These are phyloP conservation scores for Rhabditophanes sp. DNA, from an alignment of 2,888 invertebrate species.

Conservation along the genomic window DNA sequence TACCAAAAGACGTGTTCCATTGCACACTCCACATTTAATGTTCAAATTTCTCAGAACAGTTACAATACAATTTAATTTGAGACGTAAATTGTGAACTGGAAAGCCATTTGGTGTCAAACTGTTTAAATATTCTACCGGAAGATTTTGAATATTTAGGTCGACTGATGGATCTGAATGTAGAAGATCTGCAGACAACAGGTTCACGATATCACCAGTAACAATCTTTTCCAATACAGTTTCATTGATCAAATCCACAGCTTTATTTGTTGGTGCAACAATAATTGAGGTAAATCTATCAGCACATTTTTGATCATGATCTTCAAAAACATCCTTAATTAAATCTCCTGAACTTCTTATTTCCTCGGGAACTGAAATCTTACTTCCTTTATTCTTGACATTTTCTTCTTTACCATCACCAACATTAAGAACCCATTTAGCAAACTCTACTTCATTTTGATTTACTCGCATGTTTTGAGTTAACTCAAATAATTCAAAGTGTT, in stretches of 20 bases:
- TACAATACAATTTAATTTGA: constrained; percentile 11
- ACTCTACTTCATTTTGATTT: background rate
- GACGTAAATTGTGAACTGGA: constrained; percentile 10
- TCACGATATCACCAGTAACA: constrained; percentile 1
- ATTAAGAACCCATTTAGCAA: background rate
- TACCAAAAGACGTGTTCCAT: constrained; percentile 14
- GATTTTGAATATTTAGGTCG: no score
- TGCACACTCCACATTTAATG: constrained; percentile 14
- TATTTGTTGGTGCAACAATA: constrained; percentile 5
- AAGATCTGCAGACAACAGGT: no score
- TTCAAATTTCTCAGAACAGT: constrained; percentile 16
- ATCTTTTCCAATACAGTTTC: constrained; percentile 1
- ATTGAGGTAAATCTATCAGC: background rate
- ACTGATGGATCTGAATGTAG: no score
- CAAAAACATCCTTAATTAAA: constrained; percentile 2
- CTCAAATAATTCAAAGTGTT: background rate
- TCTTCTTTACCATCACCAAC: background rate
- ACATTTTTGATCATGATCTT: constrained; percentile 2
- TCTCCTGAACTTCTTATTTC: no score
- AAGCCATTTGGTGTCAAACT: constrained; percentile 3
- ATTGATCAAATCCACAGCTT: constrained; percentile 4
- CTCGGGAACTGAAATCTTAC: no score
- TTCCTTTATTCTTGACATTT: constrained; percentile 2
- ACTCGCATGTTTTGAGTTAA: background rate
- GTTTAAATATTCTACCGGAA: constrained; percentile 9